Evolutionary conservation across 2,888 invertebrate species (phyloP).

Genomic region (Sphaerophoria rueppellii): DNA sequence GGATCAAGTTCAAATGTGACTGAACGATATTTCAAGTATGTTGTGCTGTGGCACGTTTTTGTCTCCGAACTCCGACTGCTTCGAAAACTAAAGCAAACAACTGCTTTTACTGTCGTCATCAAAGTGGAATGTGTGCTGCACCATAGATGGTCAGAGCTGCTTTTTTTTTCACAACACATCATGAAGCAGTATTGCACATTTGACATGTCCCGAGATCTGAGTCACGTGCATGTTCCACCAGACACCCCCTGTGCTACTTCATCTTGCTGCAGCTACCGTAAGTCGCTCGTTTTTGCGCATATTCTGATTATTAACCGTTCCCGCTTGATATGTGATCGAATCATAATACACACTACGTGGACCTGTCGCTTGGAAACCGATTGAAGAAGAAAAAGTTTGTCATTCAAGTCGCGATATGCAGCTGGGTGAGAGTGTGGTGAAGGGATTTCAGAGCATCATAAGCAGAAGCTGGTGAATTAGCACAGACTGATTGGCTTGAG

Average conservation of each 20-base stretch:
- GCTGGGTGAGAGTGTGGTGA: constrained; percentile 31
- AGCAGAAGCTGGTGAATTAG: constrained; percentile 17
- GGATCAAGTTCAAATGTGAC: constrained; percentile 73
- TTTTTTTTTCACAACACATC: not conserved
- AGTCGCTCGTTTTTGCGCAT: constrained; percentile 59
- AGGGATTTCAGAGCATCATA: not conserved
- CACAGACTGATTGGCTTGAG: constrained; percentile 68
- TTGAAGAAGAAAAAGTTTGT: constrained; percentile 60
- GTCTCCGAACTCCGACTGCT: not conserved
- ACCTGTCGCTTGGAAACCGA: not conserved
- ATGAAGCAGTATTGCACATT: constrained; percentile 57
- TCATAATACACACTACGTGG: not conserved
- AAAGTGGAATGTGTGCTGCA: constrained; percentile 34
- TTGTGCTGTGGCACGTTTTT: constrained; percentile 41
- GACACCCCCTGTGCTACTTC: constrained; percentile 61
- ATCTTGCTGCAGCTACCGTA: constrained; percentile 59
- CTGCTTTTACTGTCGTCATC: constrained; percentile 57
- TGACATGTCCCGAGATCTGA: constrained; percentile 45
- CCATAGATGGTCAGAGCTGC: constrained; percentile 64
- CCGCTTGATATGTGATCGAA: not conserved
- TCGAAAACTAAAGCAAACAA: too few species aligned
- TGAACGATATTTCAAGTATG: constrained; percentile 67
- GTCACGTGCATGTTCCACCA: constrained; percentile 47
- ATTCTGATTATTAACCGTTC: constrained; percentile 61
- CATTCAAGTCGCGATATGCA: constrained; percentile 61